phyloP scores from a whole-genome alignment of 2,113 vertebrate species.

The Laterallus jamaicensis region DNA sequence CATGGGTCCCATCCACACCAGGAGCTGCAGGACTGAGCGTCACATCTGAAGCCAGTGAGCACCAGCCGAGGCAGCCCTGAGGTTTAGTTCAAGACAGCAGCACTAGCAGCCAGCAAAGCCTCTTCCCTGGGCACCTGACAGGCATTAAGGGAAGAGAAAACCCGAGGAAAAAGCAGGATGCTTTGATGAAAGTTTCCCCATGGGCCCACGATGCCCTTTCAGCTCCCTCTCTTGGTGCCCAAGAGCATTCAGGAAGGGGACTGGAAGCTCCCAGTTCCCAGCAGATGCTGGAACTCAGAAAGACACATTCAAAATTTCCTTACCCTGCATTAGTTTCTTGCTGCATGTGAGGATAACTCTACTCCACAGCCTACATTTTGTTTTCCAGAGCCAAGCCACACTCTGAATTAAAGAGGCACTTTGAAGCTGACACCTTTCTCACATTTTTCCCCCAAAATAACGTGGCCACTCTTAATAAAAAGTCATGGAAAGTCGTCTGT shows the following conservation, averaged over 20 bases:
- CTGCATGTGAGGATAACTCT: background rate
- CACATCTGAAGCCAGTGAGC: background rate
- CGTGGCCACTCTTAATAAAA: background rate
- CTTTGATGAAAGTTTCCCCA: background rate
- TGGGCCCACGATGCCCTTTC: background rate
- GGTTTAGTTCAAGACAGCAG: background rate
- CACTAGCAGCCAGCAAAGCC: background rate
- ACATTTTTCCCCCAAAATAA: background rate
- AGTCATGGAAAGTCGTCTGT: rapidly evolving
- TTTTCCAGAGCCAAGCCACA: background rate
- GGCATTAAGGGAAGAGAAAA: background rate
- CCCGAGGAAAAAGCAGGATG: background rate
- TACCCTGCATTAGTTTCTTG: background rate
- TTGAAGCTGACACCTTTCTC: background rate
- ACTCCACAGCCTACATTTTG: background rate
- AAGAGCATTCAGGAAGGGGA: background rate
- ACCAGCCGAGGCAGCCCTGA: background rate
- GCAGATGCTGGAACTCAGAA: background rate
- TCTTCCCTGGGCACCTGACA: background rate
- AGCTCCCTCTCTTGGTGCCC: background rate
- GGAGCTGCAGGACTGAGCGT: background rate
- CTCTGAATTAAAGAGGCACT: background rate
- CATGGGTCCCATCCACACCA: rapidly evolving
- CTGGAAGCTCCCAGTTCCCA: background rate
- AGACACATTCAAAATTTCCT: background rate